phyloP scores from a whole-genome alignment of 2,113 vertebrate genomes.

The Vidua macroura region DNA sequence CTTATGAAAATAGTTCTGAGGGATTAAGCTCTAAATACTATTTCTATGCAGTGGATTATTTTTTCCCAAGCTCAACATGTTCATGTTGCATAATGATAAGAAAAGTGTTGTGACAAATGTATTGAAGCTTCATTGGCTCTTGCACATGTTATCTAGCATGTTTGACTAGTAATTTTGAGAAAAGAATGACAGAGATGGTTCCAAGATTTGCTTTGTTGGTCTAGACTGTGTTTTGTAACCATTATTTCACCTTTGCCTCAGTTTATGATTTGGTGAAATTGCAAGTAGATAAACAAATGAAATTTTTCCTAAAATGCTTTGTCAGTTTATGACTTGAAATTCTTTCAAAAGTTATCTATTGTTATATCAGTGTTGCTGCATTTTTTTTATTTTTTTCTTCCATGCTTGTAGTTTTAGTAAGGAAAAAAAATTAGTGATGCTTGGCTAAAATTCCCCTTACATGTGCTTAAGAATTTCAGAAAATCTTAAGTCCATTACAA shows the following conservation, averaged over 20 bases:
- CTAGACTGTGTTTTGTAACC: neutral
- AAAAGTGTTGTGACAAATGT: constrained; percentile 19
- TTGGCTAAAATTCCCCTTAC: neutral
- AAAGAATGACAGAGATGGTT: neutral
- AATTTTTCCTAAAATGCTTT: neutral
- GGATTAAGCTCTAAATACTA: constrained; percentile 55
- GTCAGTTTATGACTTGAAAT: neutral
- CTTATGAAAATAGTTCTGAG: constrained; percentile 50
- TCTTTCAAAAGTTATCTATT: neutral
- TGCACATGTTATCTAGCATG: neutral
- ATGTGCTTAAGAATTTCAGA: neutral
- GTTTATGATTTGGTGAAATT: neutral
- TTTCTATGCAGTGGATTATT: constrained; percentile 58
- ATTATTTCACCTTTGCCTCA: neutral
- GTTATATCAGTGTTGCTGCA: neutral
- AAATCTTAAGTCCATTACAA: neutral
- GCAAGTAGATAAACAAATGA: neutral
- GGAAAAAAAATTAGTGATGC: neutral
- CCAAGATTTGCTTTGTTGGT: neutral
- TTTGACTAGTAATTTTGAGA: constrained; percentile 6
- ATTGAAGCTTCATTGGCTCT: neutral
- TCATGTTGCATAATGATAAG: constrained; percentile 52
- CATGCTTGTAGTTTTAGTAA: neutral
- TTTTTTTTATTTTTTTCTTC: neutral
- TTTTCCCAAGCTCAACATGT: constrained; percentile 25